These are phyloP conservation scores for Piaya cayana DNA, from an alignment of 2,113 vertebrate genomes.

Conservation along the genomic window DNA sequence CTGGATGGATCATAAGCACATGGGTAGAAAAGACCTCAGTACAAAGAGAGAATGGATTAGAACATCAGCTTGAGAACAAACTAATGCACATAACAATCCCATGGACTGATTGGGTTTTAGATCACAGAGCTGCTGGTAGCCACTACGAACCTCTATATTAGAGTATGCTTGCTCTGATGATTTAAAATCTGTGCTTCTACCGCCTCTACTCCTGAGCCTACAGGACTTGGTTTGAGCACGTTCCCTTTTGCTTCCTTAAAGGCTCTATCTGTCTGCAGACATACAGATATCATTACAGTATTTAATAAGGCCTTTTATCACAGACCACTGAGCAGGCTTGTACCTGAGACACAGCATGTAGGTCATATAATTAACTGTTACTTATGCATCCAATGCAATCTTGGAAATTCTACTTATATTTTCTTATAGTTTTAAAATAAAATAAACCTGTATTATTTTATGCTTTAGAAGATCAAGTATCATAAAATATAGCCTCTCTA, in stretches of 20 bases:
- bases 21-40: neutral
- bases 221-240: neutral
- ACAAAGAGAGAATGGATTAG: neutral
- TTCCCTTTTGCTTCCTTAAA: neutral
- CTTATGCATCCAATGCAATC: neutral
- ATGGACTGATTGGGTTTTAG: neutral
- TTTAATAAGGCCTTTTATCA: conserved; percentile 54
- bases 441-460: neutral
- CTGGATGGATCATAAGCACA: neutral
- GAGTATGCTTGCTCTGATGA: neutral
- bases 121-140: neutral
- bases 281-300: neutral
- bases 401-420: neutral
- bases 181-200: neutral
- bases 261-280: neutral
- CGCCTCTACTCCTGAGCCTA: neutral
- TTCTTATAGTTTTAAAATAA: neutral
- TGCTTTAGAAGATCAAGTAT: neutral
- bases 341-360: conserved; percentile 33
- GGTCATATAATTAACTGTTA: conserved; percentile 55
- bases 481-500: neutral
- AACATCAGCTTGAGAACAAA: neutral
- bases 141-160: neutral
- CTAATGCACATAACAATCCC: neutral
- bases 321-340: conserved; percentile 41